Conservation (phyloP, 2,113 vertebrate genomes). For the Thymallus thymallus region DNA sequence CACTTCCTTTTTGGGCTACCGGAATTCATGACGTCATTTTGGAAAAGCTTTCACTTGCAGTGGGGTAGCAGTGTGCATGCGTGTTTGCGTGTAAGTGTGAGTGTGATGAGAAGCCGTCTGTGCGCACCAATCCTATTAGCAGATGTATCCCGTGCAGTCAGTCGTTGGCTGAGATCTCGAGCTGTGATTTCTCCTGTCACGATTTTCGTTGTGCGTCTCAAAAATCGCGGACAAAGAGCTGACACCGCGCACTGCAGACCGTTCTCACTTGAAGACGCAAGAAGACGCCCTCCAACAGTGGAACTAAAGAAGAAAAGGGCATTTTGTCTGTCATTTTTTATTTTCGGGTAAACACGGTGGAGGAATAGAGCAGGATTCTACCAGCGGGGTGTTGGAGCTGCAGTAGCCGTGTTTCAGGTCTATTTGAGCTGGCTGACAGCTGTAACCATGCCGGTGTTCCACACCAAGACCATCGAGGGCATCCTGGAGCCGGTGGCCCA, state of each 20-base stretch:
- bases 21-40: conserved; percentile 72
- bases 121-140: conserved; percentile 58
- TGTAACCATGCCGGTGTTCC: conserved; percentile 94
- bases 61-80: conserved; percentile 20
- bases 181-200: conserved; percentile 69
- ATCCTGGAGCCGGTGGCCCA: conserved; percentile 99
- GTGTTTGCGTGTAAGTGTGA: background rate
- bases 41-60: conserved; percentile 53
- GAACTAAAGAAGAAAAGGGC: conserved; percentile 15
- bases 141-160: conserved; percentile 45
- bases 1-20: conserved; percentile 64
- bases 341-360: conserved; percentile 25
- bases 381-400: conserved; percentile 44
- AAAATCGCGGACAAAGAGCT: conserved; percentile 54
- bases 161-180: conserved; percentile 66
- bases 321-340: conserved; percentile 34
- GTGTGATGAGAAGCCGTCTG: conserved; percentile 47
- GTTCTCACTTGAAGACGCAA: conserved; percentile 42
- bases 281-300: conserved; percentile 48
- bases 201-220: conserved; percentile 56
- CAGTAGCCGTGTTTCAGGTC: conserved; percentile 53
- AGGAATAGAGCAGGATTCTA: conserved; percentile 17
- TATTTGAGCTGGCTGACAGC: conserved; percentile 59
- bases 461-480: conserved; percentile 98
- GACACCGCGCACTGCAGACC: conserved; percentile 46